Percentiles rank a stretch among this genome's conserved stretches.
phyloP scores from a whole-genome alignment of 2,797 vertebrate genomes.

The Xenops minutus region DNA sequence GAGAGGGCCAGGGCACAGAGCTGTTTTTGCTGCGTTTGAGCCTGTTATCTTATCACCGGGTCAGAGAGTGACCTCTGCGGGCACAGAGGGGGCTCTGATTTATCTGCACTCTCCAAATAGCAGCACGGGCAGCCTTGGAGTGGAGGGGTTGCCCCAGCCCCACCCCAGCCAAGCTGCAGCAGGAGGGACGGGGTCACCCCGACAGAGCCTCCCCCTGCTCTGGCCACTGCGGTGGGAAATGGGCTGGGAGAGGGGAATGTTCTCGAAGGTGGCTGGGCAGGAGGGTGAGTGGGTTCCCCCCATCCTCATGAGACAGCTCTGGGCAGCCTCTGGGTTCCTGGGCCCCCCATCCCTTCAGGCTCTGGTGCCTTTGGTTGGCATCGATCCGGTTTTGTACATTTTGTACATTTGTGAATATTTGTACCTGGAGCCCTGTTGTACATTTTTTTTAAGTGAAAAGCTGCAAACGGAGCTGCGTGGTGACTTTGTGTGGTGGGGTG shows the following conservation, averaged over 20 bases:
- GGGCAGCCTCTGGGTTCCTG: background rate
- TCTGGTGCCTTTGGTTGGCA: background rate
- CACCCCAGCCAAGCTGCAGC: accelerated
- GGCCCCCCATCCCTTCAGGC: background rate
- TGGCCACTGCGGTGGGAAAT: accelerated
- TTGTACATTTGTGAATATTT: conserved; percentile 8
- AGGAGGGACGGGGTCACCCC: background rate
- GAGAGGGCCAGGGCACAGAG: background rate
- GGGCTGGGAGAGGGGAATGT: background rate
- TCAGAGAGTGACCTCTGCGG: background rate
- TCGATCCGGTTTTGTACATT: background rate
- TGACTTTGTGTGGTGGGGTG: background rate
- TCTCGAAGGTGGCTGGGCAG: accelerated
- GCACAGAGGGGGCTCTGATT: background rate
- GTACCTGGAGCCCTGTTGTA: background rate
- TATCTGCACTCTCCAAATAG: background rate
- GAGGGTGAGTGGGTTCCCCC: no score
- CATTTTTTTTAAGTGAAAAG: conserved; percentile 2
- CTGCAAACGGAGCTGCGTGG: background rate
- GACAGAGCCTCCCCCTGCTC: background rate
- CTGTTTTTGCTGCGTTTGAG: background rate
- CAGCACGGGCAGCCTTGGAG: conserved; percentile 27
- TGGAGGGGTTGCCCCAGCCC: background rate
- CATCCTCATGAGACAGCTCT: accelerated
- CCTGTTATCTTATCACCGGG: background rate